phyloP scores from a whole-genome alignment of 2,888 invertebrate genomes.

The Siphlonurus alternatus region DNA sequence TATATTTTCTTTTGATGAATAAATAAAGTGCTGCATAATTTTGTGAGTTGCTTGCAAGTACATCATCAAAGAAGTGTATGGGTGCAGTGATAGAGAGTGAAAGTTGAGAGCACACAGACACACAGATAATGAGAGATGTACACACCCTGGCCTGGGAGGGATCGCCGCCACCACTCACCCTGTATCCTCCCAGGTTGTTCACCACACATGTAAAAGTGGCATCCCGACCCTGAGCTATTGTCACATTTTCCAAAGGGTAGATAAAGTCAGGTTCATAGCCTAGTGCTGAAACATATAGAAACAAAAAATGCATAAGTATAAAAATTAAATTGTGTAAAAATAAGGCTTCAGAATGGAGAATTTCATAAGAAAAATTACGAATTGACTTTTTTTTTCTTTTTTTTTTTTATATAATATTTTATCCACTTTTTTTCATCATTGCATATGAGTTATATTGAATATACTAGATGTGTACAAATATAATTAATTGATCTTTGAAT shows the following conservation, averaged over 20 bases:
- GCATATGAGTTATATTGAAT: no score
- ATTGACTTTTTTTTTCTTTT: not conserved
- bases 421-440: not conserved
- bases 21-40: no score
- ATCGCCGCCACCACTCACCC: conserved; percentile 89
- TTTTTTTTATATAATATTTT: not conserved
- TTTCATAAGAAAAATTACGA: not conserved
- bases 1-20: no score
- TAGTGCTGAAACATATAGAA: conserved; percentile 35
- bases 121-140: conserved; percentile 32
- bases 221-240: conserved; percentile 65
- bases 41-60: no score
- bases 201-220: conserved; percentile 73
- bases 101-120: no score
- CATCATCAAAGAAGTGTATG: no score
- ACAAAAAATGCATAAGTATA: not conserved
- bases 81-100: no score
- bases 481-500: no score
- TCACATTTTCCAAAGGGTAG: conserved; percentile 65
- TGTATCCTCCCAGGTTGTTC: conserved; percentile 63
- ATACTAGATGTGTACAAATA: no score
- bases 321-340: not conserved
- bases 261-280: conserved; percentile 68
- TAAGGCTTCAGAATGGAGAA: not conserved
- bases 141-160: conserved; percentile 71